Evolutionary conservation across 2,888 invertebrate species (phyloP).

Genomic region (Dorcus hopei): DNA sequence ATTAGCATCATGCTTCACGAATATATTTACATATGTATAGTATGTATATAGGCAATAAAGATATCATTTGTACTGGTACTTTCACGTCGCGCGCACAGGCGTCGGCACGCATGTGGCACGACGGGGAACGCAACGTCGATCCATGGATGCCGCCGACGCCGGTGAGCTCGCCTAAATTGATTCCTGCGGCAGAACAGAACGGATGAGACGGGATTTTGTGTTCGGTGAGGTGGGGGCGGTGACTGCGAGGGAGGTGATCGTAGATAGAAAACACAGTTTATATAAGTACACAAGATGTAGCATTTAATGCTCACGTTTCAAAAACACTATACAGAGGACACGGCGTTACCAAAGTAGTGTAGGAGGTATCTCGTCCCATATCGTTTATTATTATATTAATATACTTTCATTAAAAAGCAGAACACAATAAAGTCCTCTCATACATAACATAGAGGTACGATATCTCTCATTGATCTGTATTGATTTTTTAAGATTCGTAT

Average conservation of each 20-base stretch:
- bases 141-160: slow-evolving; percentile 12
- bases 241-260: slow-evolving; percentile 12
- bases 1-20: slow-evolving; percentile 23
- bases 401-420: slow-evolving; percentile 49
- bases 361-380: slow-evolving; percentile 51
- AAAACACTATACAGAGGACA: slow-evolving; percentile 54
- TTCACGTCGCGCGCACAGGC: slow-evolving; percentile 13
- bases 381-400: slow-evolving; percentile 27
- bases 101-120: slow-evolving; percentile 10
- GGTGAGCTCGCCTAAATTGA: slow-evolving; percentile 9
- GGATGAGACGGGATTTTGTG: slow-evolving; percentile 6
- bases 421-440: slow-evolving; percentile 52
- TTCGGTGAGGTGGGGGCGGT: slow-evolving; percentile 6
- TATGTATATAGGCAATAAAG: slow-evolving; percentile 23
- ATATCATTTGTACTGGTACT: slow-evolving; percentile 21
- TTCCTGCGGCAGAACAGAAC: slow-evolving; percentile 12
- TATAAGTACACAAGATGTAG: slow-evolving; percentile 54
- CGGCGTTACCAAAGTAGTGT: slow-evolving; percentile 51
- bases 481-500: slow-evolving; percentile 56
- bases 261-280: slow-evolving; percentile 19
- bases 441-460: slow-evolving; percentile 52
- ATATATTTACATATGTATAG: slow-evolving; percentile 22
- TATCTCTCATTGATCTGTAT: slow-evolving; percentile 40
- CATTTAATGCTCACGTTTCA: slow-evolving; percentile 54
- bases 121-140: not conserved